These are phyloP conservation scores for Eonycteris spelaea DNA, from an alignment of 2,113 vertebrate species.

Conservation along the genomic window DNA sequence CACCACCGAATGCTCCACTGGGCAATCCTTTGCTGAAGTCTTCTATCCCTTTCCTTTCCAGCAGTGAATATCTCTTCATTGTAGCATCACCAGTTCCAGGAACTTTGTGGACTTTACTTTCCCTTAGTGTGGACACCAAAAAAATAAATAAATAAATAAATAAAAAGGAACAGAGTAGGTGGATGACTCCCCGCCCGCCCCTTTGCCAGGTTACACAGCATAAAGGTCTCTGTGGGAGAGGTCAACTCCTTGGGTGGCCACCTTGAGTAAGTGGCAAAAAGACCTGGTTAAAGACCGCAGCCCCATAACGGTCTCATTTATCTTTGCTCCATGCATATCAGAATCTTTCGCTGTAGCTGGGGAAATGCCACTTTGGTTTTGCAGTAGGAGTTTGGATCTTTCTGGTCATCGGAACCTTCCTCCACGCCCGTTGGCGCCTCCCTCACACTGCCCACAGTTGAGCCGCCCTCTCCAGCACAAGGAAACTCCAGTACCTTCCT, in stretches of 20 bases:
- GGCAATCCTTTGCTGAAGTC: neutral
- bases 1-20: neutral
- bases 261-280: neutral
- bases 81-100: no score
- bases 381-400: neutral
- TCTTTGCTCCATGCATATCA: neutral
- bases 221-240: neutral
- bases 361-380: neutral
- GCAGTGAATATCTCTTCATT: neutral
- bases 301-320: fast-evolving
- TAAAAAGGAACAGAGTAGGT: neutral
- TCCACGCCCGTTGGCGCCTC: neutral
- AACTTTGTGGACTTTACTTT: neutral
- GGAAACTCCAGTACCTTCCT: neutral
- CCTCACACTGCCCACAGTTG: neutral
- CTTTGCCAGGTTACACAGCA: neutral
- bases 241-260: neutral
- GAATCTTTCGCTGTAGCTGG: neutral
- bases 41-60: neutral
- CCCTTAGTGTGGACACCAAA: neutral
- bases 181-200: neutral
- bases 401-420: neutral
- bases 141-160: no score
- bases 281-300: neutral
- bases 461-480: neutral